A percentile compares a stretch with the other conserved stretches of the same genome.
Conservation (phyloP, 1,140 invertebrate species). For the Rhopalosiphum maidis region DNA sequence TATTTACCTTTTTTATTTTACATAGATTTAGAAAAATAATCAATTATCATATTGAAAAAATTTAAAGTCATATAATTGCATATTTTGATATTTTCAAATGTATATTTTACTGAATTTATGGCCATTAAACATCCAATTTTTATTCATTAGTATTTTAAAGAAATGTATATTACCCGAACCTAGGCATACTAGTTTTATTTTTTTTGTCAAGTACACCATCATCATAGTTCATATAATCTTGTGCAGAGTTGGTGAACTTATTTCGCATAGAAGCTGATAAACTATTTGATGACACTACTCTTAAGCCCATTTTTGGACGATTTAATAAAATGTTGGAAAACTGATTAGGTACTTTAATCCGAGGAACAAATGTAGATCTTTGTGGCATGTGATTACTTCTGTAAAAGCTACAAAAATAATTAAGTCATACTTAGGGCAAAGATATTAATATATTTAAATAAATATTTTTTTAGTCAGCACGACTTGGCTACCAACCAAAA, state of each 20-base stretch:
- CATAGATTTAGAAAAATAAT: too few relatives aligned
- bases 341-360: slow-evolving; percentile 85
- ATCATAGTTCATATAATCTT: slow-evolving; percentile 45
- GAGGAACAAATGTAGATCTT: slow-evolving; percentile 89
- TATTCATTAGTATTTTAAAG: background rate
- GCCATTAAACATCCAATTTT: too few relatives aligned
- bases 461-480: too few relatives aligned
- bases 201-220: background rate
- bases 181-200: background rate
- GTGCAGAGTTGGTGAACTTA: background rate
- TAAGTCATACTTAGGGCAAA: too few relatives aligned
- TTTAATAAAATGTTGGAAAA: slow-evolving; percentile 47
- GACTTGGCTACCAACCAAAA: too few relatives aligned
- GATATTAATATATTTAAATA: too few relatives aligned
- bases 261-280: slow-evolving; percentile 34
- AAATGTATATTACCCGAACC: slow-evolving; percentile 18
- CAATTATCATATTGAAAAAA: too few relatives aligned
- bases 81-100: too few relatives aligned
- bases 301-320: slow-evolving; percentile 20
- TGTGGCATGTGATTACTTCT: slow-evolving; percentile 92
- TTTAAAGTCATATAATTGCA: too few relatives aligned
- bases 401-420: slow-evolving; percentile 77
- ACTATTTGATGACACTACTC: background rate
- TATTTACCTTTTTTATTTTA: too few relatives aligned
- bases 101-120: too few relatives aligned